A percentile compares a stretch with the other conserved stretches of the same genome.
Evolutionary conservation across 2,797 vertebrate species (phyloP).

Genomic region (Hyperoplus immaculatus): DNA sequence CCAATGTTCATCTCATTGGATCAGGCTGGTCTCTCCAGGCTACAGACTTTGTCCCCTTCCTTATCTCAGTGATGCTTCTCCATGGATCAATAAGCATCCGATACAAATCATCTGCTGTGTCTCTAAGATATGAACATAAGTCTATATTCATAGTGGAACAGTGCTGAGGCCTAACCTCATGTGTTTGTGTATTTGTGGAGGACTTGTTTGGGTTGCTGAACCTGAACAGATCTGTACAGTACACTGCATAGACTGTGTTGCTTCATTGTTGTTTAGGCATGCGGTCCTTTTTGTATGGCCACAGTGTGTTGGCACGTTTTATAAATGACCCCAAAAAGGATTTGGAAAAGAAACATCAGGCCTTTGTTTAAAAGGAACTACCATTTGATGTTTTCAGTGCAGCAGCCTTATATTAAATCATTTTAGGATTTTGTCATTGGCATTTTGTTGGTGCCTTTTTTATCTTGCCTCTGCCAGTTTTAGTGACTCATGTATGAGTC

Average conservation of each 20-base stretch:
- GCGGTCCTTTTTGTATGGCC: background rate
- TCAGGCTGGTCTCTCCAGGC: no score
- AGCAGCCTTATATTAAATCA: background rate
- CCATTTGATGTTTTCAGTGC: background rate
- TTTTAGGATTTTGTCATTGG: conserved; percentile 6
- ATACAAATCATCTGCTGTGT: background rate
- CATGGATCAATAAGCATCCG: background rate
- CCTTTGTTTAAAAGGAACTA: background rate
- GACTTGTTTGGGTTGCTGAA: conserved; percentile 4
- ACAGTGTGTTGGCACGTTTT: conserved; percentile 11
- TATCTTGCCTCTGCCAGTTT: background rate
- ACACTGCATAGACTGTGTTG: background rate
- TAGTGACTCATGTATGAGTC: conserved; percentile 43
- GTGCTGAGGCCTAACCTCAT: background rate
- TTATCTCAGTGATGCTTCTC: background rate
- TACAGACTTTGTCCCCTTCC: background rate
- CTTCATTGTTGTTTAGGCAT: conserved; percentile 25
- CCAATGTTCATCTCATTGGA: no score
- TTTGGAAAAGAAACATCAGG: background rate
- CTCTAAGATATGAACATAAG: background rate
- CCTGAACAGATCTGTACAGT: background rate
- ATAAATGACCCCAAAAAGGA: conserved; percentile 1
- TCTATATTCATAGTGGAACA: background rate
- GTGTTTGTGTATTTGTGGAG: background rate
- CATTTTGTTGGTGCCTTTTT: conserved; percentile 4